Evolutionary conservation across 2,797 vertebrate genomes (phyloP).

Genomic region (Mastacembelus armatus): DNA sequence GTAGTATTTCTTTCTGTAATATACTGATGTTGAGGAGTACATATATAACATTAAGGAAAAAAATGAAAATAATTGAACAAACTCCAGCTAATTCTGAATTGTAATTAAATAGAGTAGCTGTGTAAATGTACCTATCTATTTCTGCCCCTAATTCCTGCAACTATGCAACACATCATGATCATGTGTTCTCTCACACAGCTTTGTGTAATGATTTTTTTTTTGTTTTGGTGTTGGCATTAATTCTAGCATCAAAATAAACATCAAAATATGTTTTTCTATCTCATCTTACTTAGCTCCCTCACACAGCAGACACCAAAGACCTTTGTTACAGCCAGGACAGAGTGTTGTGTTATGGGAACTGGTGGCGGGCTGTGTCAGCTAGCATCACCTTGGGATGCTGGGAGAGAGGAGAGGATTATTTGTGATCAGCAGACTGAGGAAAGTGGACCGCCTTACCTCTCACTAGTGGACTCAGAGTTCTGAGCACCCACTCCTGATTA

Average conservation of each 20-base stretch:
- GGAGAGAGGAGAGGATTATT: conserved; percentile 61
- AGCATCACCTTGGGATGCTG: conserved; percentile 49
- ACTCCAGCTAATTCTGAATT: not conserved
- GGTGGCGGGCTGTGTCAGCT: conserved; percentile 38
- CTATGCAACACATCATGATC: not conserved
- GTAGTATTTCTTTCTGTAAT: not conserved
- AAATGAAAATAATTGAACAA: not conserved
- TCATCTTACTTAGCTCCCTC: too few relatives aligned
- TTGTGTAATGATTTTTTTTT: not conserved
- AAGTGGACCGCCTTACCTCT: conserved; percentile 33
- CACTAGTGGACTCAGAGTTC: conserved; percentile 10
- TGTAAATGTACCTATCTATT: not conserved
- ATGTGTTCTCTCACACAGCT: not conserved
- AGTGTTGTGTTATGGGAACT: conserved; percentile 55
- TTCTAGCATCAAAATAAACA: conserved; percentile 20
- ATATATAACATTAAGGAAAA: not conserved
- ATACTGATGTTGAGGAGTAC: not conserved
- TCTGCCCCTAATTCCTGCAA: not conserved
- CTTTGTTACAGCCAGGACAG: conserved; percentile 18
- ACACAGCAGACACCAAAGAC: too few relatives aligned
- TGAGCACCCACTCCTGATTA: conserved; percentile 25
- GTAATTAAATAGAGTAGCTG: not conserved
- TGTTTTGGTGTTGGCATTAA: conserved; percentile 24
- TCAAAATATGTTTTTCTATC: too few relatives aligned
- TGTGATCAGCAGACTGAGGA: conserved; percentile 67